Conservation (phyloP, 2,888 invertebrate species). For the Scaptodrosophila latifasciaeformis region DNA sequence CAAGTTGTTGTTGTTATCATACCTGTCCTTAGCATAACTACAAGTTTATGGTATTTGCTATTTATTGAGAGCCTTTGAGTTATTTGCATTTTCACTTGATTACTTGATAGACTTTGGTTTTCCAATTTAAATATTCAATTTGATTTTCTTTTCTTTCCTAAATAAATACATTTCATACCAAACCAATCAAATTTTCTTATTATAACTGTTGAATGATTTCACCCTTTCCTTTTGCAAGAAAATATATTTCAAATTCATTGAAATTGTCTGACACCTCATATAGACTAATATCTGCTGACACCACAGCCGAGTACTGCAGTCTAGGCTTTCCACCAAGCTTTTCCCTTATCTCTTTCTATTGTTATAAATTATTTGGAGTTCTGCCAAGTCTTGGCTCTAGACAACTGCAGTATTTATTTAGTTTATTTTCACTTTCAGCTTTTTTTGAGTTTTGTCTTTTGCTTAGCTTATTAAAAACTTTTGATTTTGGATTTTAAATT, state of each 20-base stretch:
- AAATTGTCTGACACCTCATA: conserved; percentile 2
- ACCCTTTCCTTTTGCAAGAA: neutral
- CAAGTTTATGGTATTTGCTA: neutral
- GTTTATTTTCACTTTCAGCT: too few relatives aligned
- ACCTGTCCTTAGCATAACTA: too few relatives aligned
- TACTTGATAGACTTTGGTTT: neutral
- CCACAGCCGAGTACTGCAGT: conserved; percentile 20
- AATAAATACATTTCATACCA: too few relatives aligned
- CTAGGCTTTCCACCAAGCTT: conserved; percentile 2
- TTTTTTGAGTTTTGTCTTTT: too few relatives aligned
- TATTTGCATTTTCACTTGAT: conserved; percentile 6
- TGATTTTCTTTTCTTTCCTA: too few relatives aligned
- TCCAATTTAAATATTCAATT: too few relatives aligned
- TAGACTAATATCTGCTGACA: conserved; percentile 38
- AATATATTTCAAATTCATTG: neutral
- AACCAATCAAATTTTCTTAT: too few relatives aligned
- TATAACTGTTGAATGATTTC: too few relatives aligned
- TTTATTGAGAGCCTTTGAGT: conserved; percentile 1
- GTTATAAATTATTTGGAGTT: conserved; percentile 11
- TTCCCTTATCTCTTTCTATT: conserved; percentile 14
- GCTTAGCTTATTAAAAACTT: too few relatives aligned
- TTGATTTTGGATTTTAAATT: too few relatives aligned
- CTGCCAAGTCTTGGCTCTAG: too few relatives aligned
- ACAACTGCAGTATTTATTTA: too few relatives aligned
- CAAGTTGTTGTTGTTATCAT: neutral